Percentiles rank a stretch among this genome's conserved stretches.
These are phyloP conservation scores for Mimachlamys varia DNA, from an alignment of 2,888 invertebrate species.

Conservation along the genomic window DNA sequence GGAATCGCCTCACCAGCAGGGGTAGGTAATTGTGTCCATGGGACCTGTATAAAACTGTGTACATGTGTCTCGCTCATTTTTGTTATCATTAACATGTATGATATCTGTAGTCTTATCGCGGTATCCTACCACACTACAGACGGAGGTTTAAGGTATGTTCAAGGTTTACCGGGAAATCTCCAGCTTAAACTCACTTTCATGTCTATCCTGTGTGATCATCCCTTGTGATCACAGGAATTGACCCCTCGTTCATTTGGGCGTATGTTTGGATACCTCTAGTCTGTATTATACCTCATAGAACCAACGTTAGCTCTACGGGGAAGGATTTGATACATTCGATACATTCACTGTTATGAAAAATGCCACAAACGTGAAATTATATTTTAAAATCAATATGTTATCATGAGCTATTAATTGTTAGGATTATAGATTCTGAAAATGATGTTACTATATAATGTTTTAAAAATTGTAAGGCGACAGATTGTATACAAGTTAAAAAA, in stretches of 20 bases:
- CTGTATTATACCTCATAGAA: neutral
- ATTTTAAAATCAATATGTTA: no score
- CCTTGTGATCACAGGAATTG: neutral
- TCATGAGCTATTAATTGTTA: no score
- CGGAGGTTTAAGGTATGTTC: neutral
- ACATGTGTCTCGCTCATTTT: neutral
- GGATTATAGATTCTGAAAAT: no score
- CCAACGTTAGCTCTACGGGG: neutral
- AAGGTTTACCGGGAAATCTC: slow-evolving; percentile 23
- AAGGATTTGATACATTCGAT: no score
- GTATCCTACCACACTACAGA: neutral
- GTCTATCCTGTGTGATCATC: neutral
- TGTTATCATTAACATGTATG: neutral
- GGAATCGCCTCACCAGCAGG: no score
- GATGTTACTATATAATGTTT: no score
- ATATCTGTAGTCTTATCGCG: neutral
- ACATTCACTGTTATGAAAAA: no score
- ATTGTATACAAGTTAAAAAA: no score
- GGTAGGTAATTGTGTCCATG: neutral
- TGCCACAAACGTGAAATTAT: no score
- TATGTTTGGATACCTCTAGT: neutral
- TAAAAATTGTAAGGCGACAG: no score
- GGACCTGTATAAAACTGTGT: neutral
- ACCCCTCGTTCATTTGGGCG: neutral
- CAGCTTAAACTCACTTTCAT: slow-evolving; percentile 31